Evolutionary conservation across 30 jellyfish, hydroid and myxozoan genomes (phyloP).

Genomic region (Aurelia sp.): DNA sequence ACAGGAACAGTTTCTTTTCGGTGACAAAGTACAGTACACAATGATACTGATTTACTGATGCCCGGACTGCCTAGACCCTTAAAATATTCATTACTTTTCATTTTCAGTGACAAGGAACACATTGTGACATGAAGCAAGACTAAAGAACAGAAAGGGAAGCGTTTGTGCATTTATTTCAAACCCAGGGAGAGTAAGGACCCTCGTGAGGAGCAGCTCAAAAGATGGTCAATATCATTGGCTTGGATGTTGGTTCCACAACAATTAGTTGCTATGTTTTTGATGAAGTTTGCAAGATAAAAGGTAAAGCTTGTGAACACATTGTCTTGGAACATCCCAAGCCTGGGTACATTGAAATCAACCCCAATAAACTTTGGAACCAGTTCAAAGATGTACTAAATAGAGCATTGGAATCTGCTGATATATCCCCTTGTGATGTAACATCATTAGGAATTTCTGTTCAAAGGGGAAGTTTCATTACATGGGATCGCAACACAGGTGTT

Average conservation of each 20-base stretch:
- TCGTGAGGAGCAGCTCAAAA: neutral
- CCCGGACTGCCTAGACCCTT: no score
- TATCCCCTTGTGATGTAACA: slow-evolving; percentile 69
- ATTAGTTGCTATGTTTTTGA: slow-evolving; percentile 63
- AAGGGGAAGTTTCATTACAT: slow-evolving; percentile 84
- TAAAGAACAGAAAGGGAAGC: no score
- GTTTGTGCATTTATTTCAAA: no score
- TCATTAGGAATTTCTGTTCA: slow-evolving; percentile 80
- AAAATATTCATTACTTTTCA: no score
- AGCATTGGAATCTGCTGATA: slow-evolving; percentile 60
- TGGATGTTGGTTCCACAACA: slow-evolving; percentile 70
- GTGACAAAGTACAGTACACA: no score
- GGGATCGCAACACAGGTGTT: slow-evolving; percentile 91
- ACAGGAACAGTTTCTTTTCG: no score
- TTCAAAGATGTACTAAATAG: slow-evolving; percentile 59
- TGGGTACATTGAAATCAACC: slow-evolving; percentile 81
- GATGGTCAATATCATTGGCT: slow-evolving; percentile 54
- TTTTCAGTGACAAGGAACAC: no score
- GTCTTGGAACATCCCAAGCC: slow-evolving; percentile 75
- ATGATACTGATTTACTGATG: no score
- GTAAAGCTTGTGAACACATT: slow-evolving; percentile 7
- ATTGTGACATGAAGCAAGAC: no score
- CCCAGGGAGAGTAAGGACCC: no score
- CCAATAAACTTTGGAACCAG: slow-evolving; percentile 81
- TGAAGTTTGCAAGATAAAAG: slow-evolving; percentile 48